These are phyloP conservation scores for Thera britannica DNA, from an alignment of 2,888 invertebrate species.

Conservation along the genomic window DNA sequence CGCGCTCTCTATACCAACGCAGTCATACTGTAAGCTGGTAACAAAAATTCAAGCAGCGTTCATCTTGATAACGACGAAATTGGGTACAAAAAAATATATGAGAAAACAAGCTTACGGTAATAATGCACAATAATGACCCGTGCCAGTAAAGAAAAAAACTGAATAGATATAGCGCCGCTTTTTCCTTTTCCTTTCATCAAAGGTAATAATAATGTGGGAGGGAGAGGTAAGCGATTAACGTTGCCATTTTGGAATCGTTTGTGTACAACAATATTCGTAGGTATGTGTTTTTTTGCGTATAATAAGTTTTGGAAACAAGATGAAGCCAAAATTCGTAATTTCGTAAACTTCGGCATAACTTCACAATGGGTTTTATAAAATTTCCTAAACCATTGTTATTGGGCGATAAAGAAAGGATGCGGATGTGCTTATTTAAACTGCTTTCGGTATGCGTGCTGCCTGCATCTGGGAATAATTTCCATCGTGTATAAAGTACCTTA, in stretches of 20 bases:
- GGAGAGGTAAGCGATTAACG: too few species aligned
- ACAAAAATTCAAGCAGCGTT: neutral
- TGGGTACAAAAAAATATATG: too few species aligned
- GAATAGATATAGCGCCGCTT: too few species aligned
- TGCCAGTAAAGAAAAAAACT: too few species aligned
- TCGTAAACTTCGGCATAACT: slow-evolving; percentile 61
- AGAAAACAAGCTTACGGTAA: too few species aligned
- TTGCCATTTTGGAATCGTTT: too few species aligned
- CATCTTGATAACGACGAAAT: too few species aligned
- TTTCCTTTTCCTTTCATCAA: too few species aligned
- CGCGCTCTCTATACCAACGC: slow-evolving; percentile 11
- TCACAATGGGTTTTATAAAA: slow-evolving; percentile 65
- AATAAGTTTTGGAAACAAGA: slow-evolving; percentile 28
- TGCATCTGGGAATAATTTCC: slow-evolving; percentile 50
- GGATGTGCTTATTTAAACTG: slow-evolving; percentile 61
- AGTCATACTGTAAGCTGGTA: slow-evolving; percentile 7
- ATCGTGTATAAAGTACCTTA: slow-evolving; percentile 48
- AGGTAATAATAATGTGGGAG: too few species aligned
- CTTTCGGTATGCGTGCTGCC: neutral
- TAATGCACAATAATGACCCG: too few species aligned
- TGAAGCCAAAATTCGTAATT: slow-evolving; percentile 58
- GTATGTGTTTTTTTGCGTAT: too few species aligned
- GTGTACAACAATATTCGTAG: too few species aligned
- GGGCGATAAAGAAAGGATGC: slow-evolving; percentile 63
- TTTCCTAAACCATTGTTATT: slow-evolving; percentile 60